Base-by-base conservation (phyloP, 2,113 vertebrate species). In the Proterorhinus semilunaris region DNA sequence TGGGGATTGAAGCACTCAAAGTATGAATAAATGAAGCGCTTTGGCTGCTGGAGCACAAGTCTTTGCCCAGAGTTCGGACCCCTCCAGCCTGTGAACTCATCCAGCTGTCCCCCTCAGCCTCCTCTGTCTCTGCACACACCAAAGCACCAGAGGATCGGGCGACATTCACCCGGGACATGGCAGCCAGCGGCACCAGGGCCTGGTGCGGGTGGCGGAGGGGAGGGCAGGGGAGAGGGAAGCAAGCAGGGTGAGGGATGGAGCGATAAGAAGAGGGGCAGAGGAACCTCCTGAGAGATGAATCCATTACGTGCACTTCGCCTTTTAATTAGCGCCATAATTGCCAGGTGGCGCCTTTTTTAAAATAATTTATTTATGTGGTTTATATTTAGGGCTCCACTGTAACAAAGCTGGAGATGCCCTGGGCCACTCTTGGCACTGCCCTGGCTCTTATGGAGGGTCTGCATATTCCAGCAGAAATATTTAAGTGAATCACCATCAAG, bases 321-420 rank as follows among this genome's bases (percentile, higher is more conserved):
- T 90, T 92, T 92, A 91, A 93, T 92, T 92, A 88, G 91, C 79
- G 70, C 66, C 74, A 69, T 91, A 91, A 92, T 91, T 91, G 88
- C 86, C 87, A 89, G 83, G 85, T 91, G 89, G 85, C 80, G 71
- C 54, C 61, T 77, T 73, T 73, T 76, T 17, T 47, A 50, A 68
- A 78, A 36, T 36, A 72, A 83, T 88, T 75, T 90, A 80, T 90
- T 87, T 83, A 84, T 66, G 6, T 45, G 51, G 74, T 82, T 84
- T 88, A 90, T 89, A 86, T 91, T 89, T 87, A 83, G 85, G 74
- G 50, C 65, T 48, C n/a, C 67, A 70, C 68, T 79, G 62, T 51
- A 78, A 78, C 66, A 76, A 80, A 83, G 66, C 85, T 80, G 69
- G 85, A 84, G 58, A 83, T 77, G 85, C 83, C 70, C 81, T 67